Conservation (phyloP, 2,888 invertebrate genomes). For the Esperia sulphurella region DNA sequence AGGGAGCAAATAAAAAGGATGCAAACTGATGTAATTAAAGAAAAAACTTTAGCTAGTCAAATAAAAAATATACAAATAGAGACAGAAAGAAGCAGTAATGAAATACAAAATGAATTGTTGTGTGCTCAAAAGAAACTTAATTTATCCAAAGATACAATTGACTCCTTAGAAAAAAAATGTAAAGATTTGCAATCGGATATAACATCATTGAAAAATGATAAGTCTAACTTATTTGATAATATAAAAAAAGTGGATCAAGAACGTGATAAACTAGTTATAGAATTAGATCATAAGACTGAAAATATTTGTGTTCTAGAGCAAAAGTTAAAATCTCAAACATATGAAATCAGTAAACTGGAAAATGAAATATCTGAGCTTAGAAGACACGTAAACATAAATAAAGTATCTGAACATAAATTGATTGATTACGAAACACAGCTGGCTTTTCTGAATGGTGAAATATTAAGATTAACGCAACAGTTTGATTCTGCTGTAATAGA, state of each 20-base stretch:
- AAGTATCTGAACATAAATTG: slow-evolving; percentile 69
- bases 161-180: slow-evolving; percentile 78
- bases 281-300: slow-evolving; percentile 87
- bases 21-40: slow-evolving; percentile 69
- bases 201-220: slow-evolving; percentile 80
- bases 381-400: slow-evolving; percentile 67
- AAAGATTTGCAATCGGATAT: slow-evolving; percentile 81
- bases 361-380: slow-evolving; percentile 76
- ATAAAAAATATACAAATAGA: slow-evolving; percentile 86
- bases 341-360: slow-evolving; percentile 75
- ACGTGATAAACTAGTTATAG: slow-evolving; percentile 83
- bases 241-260: slow-evolving; percentile 84
- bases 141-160: slow-evolving; percentile 78
- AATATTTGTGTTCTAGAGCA: slow-evolving; percentile 81
- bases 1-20: slow-evolving; percentile 67
- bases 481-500: slow-evolving; percentile 81
- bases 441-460: slow-evolving; percentile 78
- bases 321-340: slow-evolving; percentile 80
- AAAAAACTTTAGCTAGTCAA: slow-evolving; percentile 69
- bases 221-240: slow-evolving; percentile 80
- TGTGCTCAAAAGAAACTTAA: slow-evolving; percentile 82
- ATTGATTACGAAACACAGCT: slow-evolving; percentile 75
- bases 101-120: slow-evolving; percentile 83
- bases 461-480: slow-evolving; percentile 73
- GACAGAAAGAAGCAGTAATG: slow-evolving; percentile 85